Conservation (phyloP, 1,140 invertebrate species). For the Aphaenogaster ashmeadi region DNA sequence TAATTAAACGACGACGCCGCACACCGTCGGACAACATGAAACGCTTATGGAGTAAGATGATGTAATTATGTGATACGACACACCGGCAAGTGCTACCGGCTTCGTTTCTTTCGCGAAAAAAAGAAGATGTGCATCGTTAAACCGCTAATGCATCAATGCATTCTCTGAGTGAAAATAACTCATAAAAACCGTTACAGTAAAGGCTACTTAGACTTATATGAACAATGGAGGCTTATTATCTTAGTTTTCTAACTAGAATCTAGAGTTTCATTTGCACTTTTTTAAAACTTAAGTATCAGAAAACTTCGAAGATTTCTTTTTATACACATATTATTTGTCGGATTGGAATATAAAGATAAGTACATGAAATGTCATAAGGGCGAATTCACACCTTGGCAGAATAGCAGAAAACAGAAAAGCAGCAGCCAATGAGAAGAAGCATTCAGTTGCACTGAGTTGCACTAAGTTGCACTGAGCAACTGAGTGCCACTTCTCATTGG, state of each 20-base stretch:
- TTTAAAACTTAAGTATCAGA: neutral
- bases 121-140: neutral
- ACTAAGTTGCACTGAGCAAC: too few species aligned
- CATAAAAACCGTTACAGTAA: neutral
- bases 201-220: neutral
- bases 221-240: neutral
- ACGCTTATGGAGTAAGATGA: constrained; percentile 55
- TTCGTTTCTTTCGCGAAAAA: neutral
- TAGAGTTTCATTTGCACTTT: neutral
- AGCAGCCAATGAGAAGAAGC: too few species aligned
- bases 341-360: neutral
- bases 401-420: too few species aligned
- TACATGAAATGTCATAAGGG: constrained; percentile 25
- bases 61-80: constrained; percentile 50
- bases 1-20: constrained; percentile 55
- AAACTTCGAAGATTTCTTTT: neutral
- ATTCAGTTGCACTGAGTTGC: too few species aligned
- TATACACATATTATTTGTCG: neutral
- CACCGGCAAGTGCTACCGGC: neutral
- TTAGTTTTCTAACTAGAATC: neutral
- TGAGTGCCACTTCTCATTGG: too few species aligned
- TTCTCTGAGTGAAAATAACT: neutral
- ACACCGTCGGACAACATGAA: constrained; percentile 36
- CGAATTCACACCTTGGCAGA: too few species aligned
- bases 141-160: neutral